Evolutionary conservation across 2,888 invertebrate species (phyloP), one percentile per base, ranked within the genome.

Genomic region (Cerastoderma edule): DNA sequence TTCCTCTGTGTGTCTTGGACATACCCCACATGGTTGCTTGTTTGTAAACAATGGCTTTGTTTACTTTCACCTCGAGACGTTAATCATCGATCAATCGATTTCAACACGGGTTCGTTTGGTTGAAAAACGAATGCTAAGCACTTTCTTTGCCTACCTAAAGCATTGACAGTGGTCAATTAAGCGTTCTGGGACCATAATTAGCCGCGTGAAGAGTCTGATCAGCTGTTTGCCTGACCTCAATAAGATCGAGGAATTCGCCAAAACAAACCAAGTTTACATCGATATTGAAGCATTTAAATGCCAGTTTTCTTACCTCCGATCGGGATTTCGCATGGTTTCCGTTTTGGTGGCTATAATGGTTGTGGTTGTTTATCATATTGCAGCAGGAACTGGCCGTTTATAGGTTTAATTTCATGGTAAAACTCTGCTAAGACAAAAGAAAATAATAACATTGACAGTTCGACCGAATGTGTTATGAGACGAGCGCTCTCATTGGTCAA

Each of bases 401-500:
- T 72, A 64, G 53, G 69, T 32, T 70, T 76, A 75, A 77, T 77
- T 72, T 84, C 73, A 75, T 71, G 64, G 63, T 67, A 83, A 80
- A 72, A 72, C 78, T 71, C 71, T 70, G 69, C 60, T 70, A 79
- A 81, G 80, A 84, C 83, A 85, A 85, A 86, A 85, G 85, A 87
- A 82, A 87, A 87, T 85, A 87, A 86, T 83, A 85, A 85, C 86
- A 84, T 85, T 80, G 85, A 85, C 82, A 83, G 77, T 67, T 78
- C 75, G 72, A 74, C 69, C 80, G 54, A 77, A 72, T 44, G 22
- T 2, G 16, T 35, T 76, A 60, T 80, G 60, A 57, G 78, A 85
- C 72, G 54, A 28, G 8, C 5, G 1, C 67, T 83, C 74, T 78
- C 66, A 85, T 85, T 85, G 79, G 83, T 10, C 48, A 19, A 67